These are phyloP conservation scores for Melitaea cinxia DNA, from an alignment of 1,140 invertebrate species.

Conservation along the genomic window DNA sequence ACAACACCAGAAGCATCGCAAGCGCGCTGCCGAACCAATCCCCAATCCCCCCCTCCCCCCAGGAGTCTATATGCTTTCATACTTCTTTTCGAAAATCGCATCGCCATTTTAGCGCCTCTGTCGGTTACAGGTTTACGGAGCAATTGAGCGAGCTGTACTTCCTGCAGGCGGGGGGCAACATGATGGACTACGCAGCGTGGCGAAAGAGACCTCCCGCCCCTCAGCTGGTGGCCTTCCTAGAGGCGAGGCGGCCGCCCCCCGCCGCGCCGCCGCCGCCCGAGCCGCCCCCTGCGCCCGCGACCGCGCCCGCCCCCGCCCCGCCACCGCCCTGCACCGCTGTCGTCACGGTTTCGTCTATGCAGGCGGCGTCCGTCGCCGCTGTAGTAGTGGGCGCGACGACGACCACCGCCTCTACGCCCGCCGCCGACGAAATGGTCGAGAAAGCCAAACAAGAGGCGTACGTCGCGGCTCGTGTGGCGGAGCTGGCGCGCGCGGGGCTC, in stretches of 20 bases:
- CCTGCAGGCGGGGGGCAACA: conserved; percentile 91
- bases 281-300: conserved; percentile 77
- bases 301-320: conserved; percentile 38
- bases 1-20: no score
- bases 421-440: conserved; percentile 63
- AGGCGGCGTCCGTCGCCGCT: conserved; percentile 67
- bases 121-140: conserved; percentile 86
- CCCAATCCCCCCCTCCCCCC: no score
- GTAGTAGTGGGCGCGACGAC: neutral
- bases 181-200: conserved; percentile 93
- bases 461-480: conserved; percentile 94
- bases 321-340: conserved; percentile 61
- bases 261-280: conserved; percentile 83
- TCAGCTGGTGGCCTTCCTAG: conserved; percentile 88
- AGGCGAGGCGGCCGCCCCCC: conserved; percentile 87
- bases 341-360: no score
- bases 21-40: no score
- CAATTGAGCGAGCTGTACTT: conserved; percentile 92
- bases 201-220: conserved; percentile 88
- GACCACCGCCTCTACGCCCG: neutral
- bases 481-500: conserved; percentile 93
- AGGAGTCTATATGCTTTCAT: no score
- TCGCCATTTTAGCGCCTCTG: conserved; percentile 39
- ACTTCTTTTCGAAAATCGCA: no score
- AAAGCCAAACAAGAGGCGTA: conserved; percentile 94